A percentile compares a stretch with the other conserved stretches of the same genome.
These are phyloP conservation scores for Puffinus mauretanicus DNA, from an alignment of 2,113 vertebrate species.

Conservation along the genomic window DNA sequence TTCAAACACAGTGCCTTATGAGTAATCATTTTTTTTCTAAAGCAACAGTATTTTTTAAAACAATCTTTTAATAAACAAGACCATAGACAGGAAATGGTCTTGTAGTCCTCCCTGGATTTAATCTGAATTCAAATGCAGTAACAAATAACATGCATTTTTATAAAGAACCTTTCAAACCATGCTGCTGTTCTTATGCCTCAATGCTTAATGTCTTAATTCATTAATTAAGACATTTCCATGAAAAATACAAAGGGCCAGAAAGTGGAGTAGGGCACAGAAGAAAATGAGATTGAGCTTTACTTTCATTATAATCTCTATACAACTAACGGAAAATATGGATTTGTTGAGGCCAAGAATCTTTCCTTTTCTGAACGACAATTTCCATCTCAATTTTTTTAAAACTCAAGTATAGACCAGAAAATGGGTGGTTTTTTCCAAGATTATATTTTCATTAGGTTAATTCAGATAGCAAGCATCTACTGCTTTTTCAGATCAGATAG, in stretches of 20 bases:
- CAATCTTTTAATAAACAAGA: background rate
- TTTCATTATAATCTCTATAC: background rate
- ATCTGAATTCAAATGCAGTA: background rate
- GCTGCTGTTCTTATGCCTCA: background rate
- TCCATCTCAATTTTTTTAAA: background rate
- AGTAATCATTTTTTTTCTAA: background rate
- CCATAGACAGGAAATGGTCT: background rate
- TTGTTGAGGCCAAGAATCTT: background rate
- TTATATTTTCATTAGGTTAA: background rate
- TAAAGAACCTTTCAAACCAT: slow-evolving; percentile 1
- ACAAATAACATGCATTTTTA: background rate
- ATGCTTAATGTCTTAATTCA: background rate
- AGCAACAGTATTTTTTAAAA: background rate
- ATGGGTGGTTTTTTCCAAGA: background rate
- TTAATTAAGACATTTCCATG: background rate
- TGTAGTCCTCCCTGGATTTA: background rate
- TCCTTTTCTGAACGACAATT: background rate
- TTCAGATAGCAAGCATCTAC: background rate
- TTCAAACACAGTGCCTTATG: background rate
- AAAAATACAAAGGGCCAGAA: background rate
- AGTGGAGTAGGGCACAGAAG: background rate
- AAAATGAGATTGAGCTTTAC: background rate
- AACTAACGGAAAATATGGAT: background rate
- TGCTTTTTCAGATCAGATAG: background rate
- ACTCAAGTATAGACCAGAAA: background rate